Percentiles rank a stretch among this genome's conserved stretches.
Conservation (phyloP, 2,888 invertebrate genomes). For the Apodemia hepburni region DNA sequence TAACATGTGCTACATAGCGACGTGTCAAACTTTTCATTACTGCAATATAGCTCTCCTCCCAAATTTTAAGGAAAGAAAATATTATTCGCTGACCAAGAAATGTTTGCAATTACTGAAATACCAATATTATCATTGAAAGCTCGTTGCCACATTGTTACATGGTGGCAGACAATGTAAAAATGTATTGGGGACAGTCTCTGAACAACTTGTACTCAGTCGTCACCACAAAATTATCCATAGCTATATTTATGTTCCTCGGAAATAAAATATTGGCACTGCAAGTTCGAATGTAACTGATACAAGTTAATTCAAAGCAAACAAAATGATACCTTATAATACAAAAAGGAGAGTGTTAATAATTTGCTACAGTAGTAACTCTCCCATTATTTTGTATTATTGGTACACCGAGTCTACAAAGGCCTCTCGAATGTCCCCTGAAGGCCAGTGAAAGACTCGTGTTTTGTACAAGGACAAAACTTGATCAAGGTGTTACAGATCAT, state of each 20-base stretch:
- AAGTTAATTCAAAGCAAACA: conserved; percentile 13
- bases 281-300: conserved; percentile 10
- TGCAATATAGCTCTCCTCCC: conserved; percentile 53
- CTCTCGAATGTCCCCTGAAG: conserved; percentile 44
- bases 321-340: background rate
- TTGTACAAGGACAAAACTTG: conserved; percentile 44
- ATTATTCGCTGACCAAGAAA: conserved; percentile 43
- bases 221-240: background rate
- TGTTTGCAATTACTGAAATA: conserved; percentile 46
- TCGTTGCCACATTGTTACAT: conserved; percentile 50
- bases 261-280: background rate
- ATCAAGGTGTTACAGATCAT: conserved; percentile 30
- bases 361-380: conserved; percentile 4
- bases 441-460: conserved; percentile 43
- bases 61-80: conserved; percentile 42
- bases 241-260: background rate
- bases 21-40: conserved; percentile 49
- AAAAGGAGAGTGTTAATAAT: background rate
- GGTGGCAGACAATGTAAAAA: conserved; percentile 48
- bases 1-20: conserved; percentile 59
- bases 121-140: conserved; percentile 52
- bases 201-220: conserved; percentile 22
- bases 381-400: conserved; percentile 14
- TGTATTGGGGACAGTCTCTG: conserved; percentile 34
- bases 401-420: conserved; percentile 44